Base-by-base conservation (phyloP, 2,888 invertebrate genomes). In the Lysandra bellargus region DNA sequence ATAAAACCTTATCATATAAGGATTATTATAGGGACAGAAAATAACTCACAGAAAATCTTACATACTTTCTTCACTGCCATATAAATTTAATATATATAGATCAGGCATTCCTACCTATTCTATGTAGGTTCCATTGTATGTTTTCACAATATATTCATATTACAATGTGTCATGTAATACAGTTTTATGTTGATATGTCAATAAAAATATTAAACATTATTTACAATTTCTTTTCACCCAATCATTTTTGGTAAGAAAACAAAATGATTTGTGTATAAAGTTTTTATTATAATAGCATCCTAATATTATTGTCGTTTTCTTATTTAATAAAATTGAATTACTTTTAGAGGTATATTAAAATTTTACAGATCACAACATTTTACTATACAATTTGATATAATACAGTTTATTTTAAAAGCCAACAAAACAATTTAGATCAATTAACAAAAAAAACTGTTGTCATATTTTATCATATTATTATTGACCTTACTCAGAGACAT, bases 51-150 rank as follows among this genome's bases (percentile, higher is more conserved):
- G 9, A 44, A 44, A 44, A 78, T 57, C 72, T 72, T 79, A 83
- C 81, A 33, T 30, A 33, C 84, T 88, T 85, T 85, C 86, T 85
- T 88, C 92, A 93, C 93, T 93, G 93, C 93, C 93, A 92, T 88
- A 84, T 85, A 86, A 86, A 88, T 88, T 86, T 86, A 85, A 85
- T 85, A 86, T 86, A 85, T 80, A 82, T 87, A 88, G 86, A 86
- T 85, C 87, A 86, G 91, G 88, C 89, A 90, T 90, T 91, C 89
- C 91, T 88, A 84, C 88, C 87, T 87, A 86, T 89, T 89, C 90
- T 91, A 91, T 87, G 88, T 87, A 85, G 92, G 93, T 93, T 93
- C 93, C 93, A 93, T 91, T 92, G 90, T 93, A 92, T 93, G 90
- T 90, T 92, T 92, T 92, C 88, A 91, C 87, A 89, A 12, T 91